These are phyloP conservation scores for Calliopum simillimum DNA, from an alignment of 2,888 invertebrate species.

Conservation along the genomic window DNA sequence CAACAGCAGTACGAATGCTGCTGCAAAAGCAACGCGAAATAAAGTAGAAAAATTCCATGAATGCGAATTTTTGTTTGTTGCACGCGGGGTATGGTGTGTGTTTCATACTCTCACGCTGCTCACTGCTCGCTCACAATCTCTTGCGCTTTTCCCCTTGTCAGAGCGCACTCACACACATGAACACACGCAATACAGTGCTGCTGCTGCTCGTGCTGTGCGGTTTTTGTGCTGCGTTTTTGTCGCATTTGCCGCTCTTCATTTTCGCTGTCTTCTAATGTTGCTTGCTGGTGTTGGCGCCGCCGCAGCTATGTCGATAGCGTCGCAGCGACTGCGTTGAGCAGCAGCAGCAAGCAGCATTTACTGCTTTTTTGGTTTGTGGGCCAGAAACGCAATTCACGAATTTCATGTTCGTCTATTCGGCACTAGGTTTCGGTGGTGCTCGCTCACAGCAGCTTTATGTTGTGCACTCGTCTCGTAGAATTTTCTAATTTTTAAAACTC, in stretches of 20 bases:
- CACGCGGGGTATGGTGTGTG: background rate
- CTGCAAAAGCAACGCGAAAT: slow-evolving; percentile 37
- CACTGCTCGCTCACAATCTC: background rate
- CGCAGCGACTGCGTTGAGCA: slow-evolving; percentile 28
- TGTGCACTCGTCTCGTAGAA: slow-evolving; percentile 64
- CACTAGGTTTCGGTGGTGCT: slow-evolving; percentile 69
- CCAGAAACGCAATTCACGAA: slow-evolving; percentile 67
- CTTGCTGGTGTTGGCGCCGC: slow-evolving; percentile 10
- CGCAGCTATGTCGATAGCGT: slow-evolving; percentile 23
- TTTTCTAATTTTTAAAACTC: slow-evolving; percentile 52
- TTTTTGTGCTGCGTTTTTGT: slow-evolving; percentile 4
- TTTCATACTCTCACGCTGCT: background rate
- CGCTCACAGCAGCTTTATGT: slow-evolving; percentile 62
- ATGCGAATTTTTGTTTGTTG: slow-evolving; percentile 9
- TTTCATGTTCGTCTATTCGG: slow-evolving; percentile 68
- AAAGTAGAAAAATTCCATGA: slow-evolving; percentile 40
- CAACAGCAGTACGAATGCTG: slow-evolving; percentile 44
- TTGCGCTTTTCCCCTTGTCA: background rate
- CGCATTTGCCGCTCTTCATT: slow-evolving; percentile 12
- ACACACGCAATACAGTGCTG: slow-evolving; percentile 23
- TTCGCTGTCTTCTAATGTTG: background rate
- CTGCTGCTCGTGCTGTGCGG: slow-evolving; percentile 36
- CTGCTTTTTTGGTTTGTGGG: slow-evolving; percentile 55
- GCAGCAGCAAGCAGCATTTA: slow-evolving; percentile 41
- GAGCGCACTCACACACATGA: slow-evolving; percentile 11